Conservation (phyloP, 1,140 invertebrate species). For the Planococcus citri region DNA sequence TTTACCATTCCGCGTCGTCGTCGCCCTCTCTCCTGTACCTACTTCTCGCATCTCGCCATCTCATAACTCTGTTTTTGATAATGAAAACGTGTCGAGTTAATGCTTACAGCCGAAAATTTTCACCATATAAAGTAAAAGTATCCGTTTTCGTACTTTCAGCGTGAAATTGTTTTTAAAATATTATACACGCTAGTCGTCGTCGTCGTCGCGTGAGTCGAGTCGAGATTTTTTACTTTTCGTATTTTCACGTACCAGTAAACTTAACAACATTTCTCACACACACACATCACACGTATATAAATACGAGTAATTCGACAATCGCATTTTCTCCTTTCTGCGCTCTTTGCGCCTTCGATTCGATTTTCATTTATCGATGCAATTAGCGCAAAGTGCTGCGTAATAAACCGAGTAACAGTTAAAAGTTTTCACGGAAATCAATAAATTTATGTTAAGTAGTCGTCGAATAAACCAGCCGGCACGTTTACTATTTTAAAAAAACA, state of each 20-base stretch:
- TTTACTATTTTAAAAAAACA: constrained; percentile 12
- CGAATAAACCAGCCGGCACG: constrained; percentile 4
- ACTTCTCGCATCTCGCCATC: constrained; percentile 13
- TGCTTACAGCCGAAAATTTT: constrained; percentile 10
- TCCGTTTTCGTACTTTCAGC: neutral
- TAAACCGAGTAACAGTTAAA: neutral
- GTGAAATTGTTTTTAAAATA: neutral
- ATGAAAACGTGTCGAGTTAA: constrained; percentile 10
- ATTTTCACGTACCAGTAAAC: too few species aligned
- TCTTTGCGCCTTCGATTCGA: too few species aligned
- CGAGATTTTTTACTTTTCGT: too few species aligned
- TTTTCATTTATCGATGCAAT: neutral
- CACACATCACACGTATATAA: too few species aligned
- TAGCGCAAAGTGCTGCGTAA: neutral
- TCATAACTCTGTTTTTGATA: constrained; percentile 13
- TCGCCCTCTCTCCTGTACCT: too few species aligned
- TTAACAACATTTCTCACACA: too few species aligned
- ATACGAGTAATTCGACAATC: too few species aligned
- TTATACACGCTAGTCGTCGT: too few species aligned
- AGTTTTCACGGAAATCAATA: constrained; percentile 13
- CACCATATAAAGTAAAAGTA: neutral
- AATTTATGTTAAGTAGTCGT: neutral
- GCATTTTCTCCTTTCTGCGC: too few species aligned
- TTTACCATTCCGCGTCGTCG: constrained; percentile 1
- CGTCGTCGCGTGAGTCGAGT: too few species aligned